Conservation (phyloP, 2,797 vertebrate genomes). For the Diceros bicornis region DNA sequence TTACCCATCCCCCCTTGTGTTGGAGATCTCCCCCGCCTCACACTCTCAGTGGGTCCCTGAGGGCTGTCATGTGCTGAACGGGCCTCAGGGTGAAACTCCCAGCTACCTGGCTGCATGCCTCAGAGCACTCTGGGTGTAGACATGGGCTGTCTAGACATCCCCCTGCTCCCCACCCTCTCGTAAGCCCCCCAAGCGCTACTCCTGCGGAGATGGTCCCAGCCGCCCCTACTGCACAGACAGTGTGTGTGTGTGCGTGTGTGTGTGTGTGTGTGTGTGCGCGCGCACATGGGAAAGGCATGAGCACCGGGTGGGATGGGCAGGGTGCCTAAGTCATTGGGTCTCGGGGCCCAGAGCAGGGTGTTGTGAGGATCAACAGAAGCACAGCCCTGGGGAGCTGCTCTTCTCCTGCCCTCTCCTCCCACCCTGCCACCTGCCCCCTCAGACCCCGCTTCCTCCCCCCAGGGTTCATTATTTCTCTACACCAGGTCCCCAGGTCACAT, state of each 20-base stretch:
- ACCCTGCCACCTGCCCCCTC: rapidly evolving
- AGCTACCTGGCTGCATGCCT: neutral
- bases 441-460: neutral
- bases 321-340: neutral
- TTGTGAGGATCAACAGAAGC: no score
- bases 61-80: neutral
- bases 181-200: neutral
- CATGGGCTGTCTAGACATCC: no score
- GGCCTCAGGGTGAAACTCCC: neutral
- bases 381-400: neutral
- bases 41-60: neutral
- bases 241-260: no score
- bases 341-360: neutral
- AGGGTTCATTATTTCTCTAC: rapidly evolving
- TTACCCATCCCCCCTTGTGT: neutral
- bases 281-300: neutral
- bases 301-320: no score
- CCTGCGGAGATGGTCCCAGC: neutral
- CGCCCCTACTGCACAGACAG: rapidly evolving
- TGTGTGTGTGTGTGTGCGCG: no score
- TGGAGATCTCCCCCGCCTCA: neutral
- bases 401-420: neutral
- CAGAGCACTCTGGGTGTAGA: neutral
- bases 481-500: neutral
- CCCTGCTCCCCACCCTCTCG: neutral